A percentile compares a stretch with the other conserved stretches of the same genome.
These are phyloP conservation scores for Lophius piscatorius DNA, from an alignment of 2,113 vertebrate genomes.

Conservation along the genomic window DNA sequence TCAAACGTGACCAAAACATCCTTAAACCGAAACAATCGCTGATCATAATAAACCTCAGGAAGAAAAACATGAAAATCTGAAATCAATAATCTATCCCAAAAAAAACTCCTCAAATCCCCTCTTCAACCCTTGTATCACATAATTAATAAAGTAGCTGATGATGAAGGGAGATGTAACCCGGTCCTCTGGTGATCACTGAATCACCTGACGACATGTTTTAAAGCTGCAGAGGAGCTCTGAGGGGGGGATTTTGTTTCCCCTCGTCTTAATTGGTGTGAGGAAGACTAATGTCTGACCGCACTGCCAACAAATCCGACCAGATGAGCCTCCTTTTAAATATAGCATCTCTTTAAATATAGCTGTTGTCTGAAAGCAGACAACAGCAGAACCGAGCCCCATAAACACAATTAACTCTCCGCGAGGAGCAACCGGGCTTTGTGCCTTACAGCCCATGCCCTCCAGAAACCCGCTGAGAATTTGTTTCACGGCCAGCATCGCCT, in stretches of 20 bases:
- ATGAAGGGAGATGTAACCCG: no score
- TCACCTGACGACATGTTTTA: no score
- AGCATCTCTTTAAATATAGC: not conserved
- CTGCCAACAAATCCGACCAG: conserved; percentile 6
- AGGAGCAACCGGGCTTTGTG: conserved; percentile 50
- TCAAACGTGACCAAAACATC: no score
- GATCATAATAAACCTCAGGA: no score
- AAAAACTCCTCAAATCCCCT: no score
- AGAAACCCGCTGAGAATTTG: conserved; percentile 56
- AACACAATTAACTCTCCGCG: conserved; percentile 45
- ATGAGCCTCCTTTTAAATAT: conserved; percentile 17
- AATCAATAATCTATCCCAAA: no score
- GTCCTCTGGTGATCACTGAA: no score
- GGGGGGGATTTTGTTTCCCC: conserved; percentile 1
- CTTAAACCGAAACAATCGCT: no score
- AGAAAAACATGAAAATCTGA: no score
- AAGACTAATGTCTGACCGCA: not conserved
- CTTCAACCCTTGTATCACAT: no score
- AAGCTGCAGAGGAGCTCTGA: no score
- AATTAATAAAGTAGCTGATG: no score
- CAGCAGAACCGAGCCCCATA: conserved; percentile 32
- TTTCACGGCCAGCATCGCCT: conserved; percentile 43
- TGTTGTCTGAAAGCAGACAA: conserved; percentile 30
- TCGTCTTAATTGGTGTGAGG: conserved; percentile 1
- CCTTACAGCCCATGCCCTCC: conserved; percentile 44